Evolutionary conservation across 2,888 invertebrate genomes (phyloP), one percentile per base, ranked within the genome.

Genomic region (Orthosia incerta): DNA sequence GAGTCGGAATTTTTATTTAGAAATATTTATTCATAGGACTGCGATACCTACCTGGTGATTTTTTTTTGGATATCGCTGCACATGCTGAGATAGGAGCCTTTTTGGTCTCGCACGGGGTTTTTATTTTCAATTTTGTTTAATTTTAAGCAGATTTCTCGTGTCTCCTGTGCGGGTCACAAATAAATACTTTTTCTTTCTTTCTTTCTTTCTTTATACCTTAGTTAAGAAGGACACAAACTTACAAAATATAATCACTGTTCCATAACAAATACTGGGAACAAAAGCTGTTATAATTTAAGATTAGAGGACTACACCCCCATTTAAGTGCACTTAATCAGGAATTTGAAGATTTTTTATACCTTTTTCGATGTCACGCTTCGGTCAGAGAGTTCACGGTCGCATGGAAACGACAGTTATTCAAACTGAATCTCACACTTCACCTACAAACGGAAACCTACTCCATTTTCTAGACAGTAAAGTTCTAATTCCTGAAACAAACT

Each of bases 341-440:
- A 82, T 84, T 67, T 59, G 11, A 61, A 26, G 39, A 46, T 53
- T 66, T 75, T 78, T 72, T 77, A 18, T 77, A 80, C 74, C 64
- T 85, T 82, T 74, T 71, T 39, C 62, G 56, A 76, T 78, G 78
- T 80, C 85, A 86, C 69, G 85, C 64, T 64, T 68, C 76, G 78
- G 72, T 68, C 78, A 64, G 4, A 2, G 69, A 80, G 86, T 86
- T 86, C 87, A 86, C 65, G 86, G 87, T 74, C 87, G 65, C 48
- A 71, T 61, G 57, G 50, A 72, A 68, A 61, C 56, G 51, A 64
- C 70, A 60, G 60, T 62, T 64, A 83, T 56, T 62, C 45, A 62
- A 71, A 65, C 50, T 74, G 26, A 79, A 80, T 74, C 57, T 70
- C 60, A 65, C 31, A 74, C 18, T 13, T 45, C 0, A 4, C 0